Evolutionary conservation across 2,888 invertebrate species (phyloP).

Genomic region (Perizoma flavofasciatum): DNA sequence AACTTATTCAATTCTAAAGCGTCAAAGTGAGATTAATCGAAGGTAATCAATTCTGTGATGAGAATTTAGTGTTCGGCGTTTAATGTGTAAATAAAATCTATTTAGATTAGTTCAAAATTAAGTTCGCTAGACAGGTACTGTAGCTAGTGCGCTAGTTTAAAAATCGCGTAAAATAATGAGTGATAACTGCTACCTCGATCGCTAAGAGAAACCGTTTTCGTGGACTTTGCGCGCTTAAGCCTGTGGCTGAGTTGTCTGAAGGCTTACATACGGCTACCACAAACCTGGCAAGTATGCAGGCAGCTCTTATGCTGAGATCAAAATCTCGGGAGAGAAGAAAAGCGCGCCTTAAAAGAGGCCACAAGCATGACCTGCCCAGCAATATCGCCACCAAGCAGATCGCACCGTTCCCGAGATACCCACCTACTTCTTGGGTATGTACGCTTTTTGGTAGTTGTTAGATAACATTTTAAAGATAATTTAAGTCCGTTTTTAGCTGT

Average conservation of each 20-base stretch:
- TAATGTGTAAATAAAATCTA: slow-evolving; percentile 58
- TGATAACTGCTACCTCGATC: slow-evolving; percentile 33
- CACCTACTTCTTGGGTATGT: slow-evolving; percentile 90
- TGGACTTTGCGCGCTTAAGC: slow-evolving; percentile 39
- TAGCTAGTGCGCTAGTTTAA: slow-evolving; percentile 44
- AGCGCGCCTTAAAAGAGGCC: slow-evolving; percentile 89
- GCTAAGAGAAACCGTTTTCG: slow-evolving; percentile 27
- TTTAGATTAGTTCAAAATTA: slow-evolving; percentile 37
- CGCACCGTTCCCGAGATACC: slow-evolving; percentile 94
- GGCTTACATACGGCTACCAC: slow-evolving; percentile 65
- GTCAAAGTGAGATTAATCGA: slow-evolving; percentile 62
- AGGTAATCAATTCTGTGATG: slow-evolving; percentile 72
- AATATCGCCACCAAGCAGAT: slow-evolving; percentile 94
- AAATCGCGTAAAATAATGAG: slow-evolving; percentile 35
- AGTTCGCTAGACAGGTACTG: slow-evolving; percentile 53
- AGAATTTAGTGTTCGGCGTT: slow-evolving; percentile 64
- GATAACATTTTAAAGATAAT: background rate
- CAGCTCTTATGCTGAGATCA: slow-evolving; percentile 95
- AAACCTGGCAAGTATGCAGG: slow-evolving; percentile 92
- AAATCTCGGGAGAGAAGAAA: slow-evolving; percentile 94
- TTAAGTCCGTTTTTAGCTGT: background rate
- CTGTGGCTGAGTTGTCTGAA: slow-evolving; percentile 55
- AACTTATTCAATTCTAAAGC: slow-evolving; percentile 71
- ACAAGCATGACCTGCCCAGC: slow-evolving; percentile 91
- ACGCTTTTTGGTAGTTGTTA: slow-evolving; percentile 34